These are phyloP conservation scores for Paedocypris sp. DNA, from an alignment of 2,113 vertebrate species.

Conservation along the genomic window DNA sequence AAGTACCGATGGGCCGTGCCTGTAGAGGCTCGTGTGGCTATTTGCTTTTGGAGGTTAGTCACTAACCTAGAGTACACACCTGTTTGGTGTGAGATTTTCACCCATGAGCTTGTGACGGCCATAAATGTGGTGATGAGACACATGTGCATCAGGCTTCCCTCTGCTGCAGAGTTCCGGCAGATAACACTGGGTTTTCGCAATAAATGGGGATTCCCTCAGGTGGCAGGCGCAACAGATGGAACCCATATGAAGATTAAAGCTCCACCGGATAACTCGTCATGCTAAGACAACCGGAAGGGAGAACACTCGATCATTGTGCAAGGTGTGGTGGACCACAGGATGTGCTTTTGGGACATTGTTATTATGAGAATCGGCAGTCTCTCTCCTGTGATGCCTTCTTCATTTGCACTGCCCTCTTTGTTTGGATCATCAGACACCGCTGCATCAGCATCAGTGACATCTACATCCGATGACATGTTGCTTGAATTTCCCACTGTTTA, in stretches of 20 bases:
- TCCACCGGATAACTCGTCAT: background rate
- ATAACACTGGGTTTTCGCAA: conserved; percentile 3
- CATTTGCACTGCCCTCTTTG: background rate
- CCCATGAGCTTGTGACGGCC: background rate
- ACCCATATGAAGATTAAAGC: conserved; percentile 10
- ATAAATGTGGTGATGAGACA: background rate
- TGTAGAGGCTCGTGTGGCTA: background rate
- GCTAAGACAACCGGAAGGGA: conserved; percentile 7
- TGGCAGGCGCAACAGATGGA: conserved; percentile 9
- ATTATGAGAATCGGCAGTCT: background rate
- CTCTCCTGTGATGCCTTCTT: background rate
- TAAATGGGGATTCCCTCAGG: conserved; percentile 7
- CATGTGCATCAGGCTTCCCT: background rate
- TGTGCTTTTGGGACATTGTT: conserved; percentile 10
- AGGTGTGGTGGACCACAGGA: conserved; percentile 6
- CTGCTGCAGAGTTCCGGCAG: background rate
- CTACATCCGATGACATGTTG: background rate
- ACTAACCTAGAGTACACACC: conserved; percentile 4
- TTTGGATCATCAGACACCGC: background rate
- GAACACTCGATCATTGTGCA: conserved; percentile 7
- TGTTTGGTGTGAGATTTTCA: conserved; percentile 12
- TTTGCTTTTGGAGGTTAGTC: conserved; percentile 4
- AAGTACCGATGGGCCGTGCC: background rate
- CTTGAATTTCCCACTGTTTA: background rate
- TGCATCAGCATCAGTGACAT: background rate